phyloP scores from a whole-genome alignment of 2,888 invertebrate genomes.

The Lymantria dispar region DNA sequence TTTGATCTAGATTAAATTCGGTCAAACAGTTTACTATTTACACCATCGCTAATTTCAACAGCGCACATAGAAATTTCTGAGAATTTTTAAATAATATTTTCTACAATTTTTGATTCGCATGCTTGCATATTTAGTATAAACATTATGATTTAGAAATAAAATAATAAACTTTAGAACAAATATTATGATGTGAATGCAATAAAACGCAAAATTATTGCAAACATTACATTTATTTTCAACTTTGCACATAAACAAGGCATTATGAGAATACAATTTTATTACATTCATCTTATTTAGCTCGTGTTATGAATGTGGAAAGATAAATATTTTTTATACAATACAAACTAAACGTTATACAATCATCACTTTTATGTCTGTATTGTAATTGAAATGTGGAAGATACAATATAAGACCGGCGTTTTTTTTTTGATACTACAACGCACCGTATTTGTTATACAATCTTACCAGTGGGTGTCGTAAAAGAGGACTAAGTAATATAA shows the following conservation, averaged over 20 bases:
- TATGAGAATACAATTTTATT: conserved; percentile 34
- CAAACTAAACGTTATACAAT: too few species aligned
- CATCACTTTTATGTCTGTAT: too few species aligned
- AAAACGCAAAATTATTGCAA: conserved; percentile 8
- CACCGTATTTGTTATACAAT: too few species aligned
- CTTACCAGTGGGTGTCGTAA: too few species aligned
- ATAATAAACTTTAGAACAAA: not conserved
- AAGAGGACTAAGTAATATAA: too few species aligned
- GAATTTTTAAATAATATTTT: not conserved
- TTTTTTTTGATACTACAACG: too few species aligned
- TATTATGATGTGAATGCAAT: not conserved
- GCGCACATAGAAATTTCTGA: not conserved
- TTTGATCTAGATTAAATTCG: not conserved
- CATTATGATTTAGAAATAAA: too few species aligned
- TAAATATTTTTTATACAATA: not conserved
- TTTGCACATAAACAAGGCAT: conserved; percentile 33
- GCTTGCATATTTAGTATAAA: not conserved
- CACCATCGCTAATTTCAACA: not conserved
- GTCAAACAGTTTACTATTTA: not conserved
- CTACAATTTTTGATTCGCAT: not conserved
- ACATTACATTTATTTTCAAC: conserved; percentile 36
- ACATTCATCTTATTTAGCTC: conserved; percentile 24
- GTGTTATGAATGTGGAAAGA: conserved; percentile 13
- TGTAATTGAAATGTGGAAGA: too few species aligned
- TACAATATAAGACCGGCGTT: too few species aligned